Base-by-base conservation (phyloP, 2,797 vertebrate genomes). In the Sebastes cheni region DNA sequence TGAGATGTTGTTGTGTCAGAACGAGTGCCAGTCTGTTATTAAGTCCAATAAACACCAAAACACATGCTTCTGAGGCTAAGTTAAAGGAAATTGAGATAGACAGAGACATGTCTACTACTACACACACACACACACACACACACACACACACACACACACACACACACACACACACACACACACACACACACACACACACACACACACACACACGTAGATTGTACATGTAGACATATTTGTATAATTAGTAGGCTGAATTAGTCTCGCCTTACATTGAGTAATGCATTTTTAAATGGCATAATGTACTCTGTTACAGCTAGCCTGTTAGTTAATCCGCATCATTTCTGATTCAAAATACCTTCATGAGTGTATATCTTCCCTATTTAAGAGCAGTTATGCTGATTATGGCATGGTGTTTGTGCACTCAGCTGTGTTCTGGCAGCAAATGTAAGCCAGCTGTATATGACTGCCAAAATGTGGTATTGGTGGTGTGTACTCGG, bases 351-450 rank as follows among this genome's bases (percentile, higher is more conserved):
- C 2, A 7, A 32, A 61, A 32, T 5, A n/a, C 2, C 7, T 25
- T 34, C 11, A 14, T 14, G n/a, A 46, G 7, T 16, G 3, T 8
- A 42, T 16, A 10, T 9, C 5, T 50, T 56, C 5, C 16, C 34
- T 55, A n/a, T 64, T 36, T 22, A 36, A n/a, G 9, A 42, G 22
- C 32, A 56, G 7, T 22, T 25, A 27, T 25, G 72, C 7, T 1
- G 2, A 39, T 65, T n/a, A 39, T 4, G 18, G 22, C 5, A 8
- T 56, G 22, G 25, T 46, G 56, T 22, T 16, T 22, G 32, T 16
- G 18, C n/a, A 46, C 27, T 46, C 14, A 65, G n/a, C 52, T 75
- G 67, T 59, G 39, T 12, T 50, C 22, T 65, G 36, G 56, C 14
- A 46, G 11, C 18, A 42, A 22, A 23, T 66, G 8, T 27, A 16